Base-by-base conservation (phyloP, 2,113 vertebrate species). In the Oxygymnocypris stewartii region DNA sequence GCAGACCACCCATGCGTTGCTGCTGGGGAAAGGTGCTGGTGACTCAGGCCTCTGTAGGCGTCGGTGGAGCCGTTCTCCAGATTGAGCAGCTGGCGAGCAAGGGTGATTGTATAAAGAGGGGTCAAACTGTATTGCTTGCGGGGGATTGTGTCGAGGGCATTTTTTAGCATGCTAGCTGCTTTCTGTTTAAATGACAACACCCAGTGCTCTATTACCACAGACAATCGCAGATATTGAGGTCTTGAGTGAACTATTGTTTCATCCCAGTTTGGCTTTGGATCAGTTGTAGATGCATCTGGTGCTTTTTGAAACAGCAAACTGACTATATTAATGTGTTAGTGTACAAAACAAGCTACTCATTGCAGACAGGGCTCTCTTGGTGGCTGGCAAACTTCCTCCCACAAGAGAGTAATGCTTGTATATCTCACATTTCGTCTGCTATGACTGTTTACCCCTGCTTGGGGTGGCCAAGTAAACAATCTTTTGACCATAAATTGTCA, bases 341-440 rank as follows among this genome's bases (percentile, higher is more conserved):
- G 28, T 69, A 14, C 31, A 20, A 57, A 75, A 76, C 47, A 75
- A 42, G 23, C 73, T 57, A 7, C 67, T 49, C 37, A 25, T 67
- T 89, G 88, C 85, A 83, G 75, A 7, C 89, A 82, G 83, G 83
- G 83, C 14, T 54, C 57, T 44, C 63, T 74, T 12, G 73, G 92
- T 90, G 90, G 92, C 93, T 93, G 92, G 94, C 90, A 93, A 94
- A 92, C 91, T 91, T 91, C 90, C 23, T 89, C 88, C 86, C 89
- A 88, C 87, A 88, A 91, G 95, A 96, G 93, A 91, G 94, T 91
- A 95, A 93, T 94, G 93, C 89, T 94, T 92, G 71, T 94, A 92
- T 94, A 94, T 96, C 94, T 95, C 92, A 87, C 93, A 88, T 90
- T 84, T 96, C 94, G 91, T 92, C 96, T 92, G 92, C 91, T 94